phyloP scores from a whole-genome alignment of 2,113 vertebrate genomes.

The Eulemur macaco region DNA sequence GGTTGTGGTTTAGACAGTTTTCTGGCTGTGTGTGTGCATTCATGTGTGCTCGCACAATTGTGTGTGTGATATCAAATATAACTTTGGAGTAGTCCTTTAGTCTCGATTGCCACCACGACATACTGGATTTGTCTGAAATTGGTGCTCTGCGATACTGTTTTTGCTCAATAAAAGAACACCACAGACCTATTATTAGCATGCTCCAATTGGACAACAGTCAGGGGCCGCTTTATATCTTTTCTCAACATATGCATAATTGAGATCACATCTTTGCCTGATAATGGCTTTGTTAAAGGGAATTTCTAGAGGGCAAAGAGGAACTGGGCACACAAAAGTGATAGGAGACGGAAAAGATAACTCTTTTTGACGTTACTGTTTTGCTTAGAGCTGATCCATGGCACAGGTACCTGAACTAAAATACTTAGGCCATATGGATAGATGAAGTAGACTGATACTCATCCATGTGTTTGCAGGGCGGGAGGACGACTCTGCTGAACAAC shows the following conservation, averaged over 20 bases:
- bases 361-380: not conserved
- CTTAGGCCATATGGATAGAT: not conserved
- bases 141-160: not conserved
- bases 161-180: not conserved
- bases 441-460: not conserved
- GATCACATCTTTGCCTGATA: not conserved
- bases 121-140: not conserved
- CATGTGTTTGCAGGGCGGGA: not conserved
- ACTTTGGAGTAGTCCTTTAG: not conserved
- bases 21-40: not conserved
- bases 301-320: not conserved
- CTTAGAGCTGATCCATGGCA: not conserved
- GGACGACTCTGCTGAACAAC: not conserved
- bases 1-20: not conserved
- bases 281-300: not conserved
- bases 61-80: not conserved
- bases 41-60: not conserved
- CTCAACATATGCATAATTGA: not conserved
- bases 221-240: not conserved
- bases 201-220: not conserved
- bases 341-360: not conserved
- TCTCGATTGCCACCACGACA: not conserved
- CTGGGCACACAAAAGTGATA: not conserved
- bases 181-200: accelerated
- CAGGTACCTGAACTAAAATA: not conserved